A percentile compares a stretch with the other conserved stretches of the same genome.
Conservation (phyloP, 2,888 invertebrate genomes). For the Geophilus truncorum region DNA sequence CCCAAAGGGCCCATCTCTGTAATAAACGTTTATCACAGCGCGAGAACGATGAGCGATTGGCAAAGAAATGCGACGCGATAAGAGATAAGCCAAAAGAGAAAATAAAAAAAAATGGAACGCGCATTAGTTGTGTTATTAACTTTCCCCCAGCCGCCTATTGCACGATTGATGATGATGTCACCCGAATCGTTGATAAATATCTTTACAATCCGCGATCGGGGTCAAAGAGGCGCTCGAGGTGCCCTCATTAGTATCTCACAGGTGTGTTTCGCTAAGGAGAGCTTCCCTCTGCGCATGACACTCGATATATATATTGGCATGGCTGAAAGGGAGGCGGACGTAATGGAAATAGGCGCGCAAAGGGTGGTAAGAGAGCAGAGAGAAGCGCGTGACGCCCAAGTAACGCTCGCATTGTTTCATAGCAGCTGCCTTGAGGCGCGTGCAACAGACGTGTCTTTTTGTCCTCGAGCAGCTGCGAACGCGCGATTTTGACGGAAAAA, state of each 20-base stretch:
- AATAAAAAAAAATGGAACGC: constrained; percentile 7
- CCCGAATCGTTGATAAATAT: constrained; percentile 14
- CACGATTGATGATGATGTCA: constrained; percentile 25
- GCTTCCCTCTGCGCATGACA: neutral
- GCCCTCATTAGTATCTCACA: constrained; percentile 2
- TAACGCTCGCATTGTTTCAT: constrained; percentile 21
- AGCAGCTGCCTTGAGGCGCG: constrained; percentile 14
- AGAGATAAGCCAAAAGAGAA: neutral
- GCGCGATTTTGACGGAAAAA: neutral
- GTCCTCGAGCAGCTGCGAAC: neutral
- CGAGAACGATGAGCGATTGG: neutral
- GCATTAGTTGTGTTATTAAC: constrained; percentile 17
- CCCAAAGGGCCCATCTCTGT: neutral
- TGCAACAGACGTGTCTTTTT: constrained; percentile 8
- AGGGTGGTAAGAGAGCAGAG: neutral
- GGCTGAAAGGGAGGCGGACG: neutral
- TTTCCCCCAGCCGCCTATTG: constrained; percentile 6
- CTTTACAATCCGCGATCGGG: constrained; percentile 6
- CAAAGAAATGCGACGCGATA: constrained; percentile 23
- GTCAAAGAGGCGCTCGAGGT: constrained; percentile 16
- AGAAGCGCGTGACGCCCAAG: neutral
- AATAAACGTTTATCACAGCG: neutral
- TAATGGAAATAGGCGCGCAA: constrained; percentile 8
- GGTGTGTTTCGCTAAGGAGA: constrained; percentile 23
- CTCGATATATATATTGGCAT: neutral